Conservation (phyloP, 2,113 vertebrate species). For the Mus pahari region DNA sequence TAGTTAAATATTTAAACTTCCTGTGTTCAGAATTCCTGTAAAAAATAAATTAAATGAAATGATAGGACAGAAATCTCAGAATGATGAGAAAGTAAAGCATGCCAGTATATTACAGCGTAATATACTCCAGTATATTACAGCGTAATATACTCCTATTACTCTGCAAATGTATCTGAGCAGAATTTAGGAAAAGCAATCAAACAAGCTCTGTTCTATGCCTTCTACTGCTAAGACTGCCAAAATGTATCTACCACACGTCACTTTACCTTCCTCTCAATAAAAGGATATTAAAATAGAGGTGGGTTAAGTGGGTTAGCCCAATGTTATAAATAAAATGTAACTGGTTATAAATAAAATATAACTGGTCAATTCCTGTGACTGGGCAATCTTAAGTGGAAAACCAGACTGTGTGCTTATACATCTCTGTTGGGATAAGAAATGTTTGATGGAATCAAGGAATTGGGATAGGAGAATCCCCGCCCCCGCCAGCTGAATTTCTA, state of each 20-base stretch:
- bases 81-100: not conserved
- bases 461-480: no score
- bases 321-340: not conserved
- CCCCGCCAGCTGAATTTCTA: not conserved
- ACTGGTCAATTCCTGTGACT: not conserved
- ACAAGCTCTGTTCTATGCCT: not conserved
- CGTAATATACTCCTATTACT: not conserved
- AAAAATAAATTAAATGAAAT: not conserved
- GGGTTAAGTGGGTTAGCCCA: not conserved
- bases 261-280: not conserved
- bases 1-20: slow-evolving; percentile 52
- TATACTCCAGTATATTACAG: no score
- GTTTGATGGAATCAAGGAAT: fast-evolving
- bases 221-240: not conserved
- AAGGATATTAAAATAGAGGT: not conserved
- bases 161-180: not conserved
- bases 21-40: not conserved
- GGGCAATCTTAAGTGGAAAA: not conserved
- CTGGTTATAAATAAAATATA: not conserved
- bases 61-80: not conserved
- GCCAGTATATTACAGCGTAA: no score
- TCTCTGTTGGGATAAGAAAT: not conserved
- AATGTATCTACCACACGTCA: not conserved
- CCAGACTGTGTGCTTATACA: fast-evolving
- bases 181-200: not conserved